Evolutionary conservation across 2,797 vertebrate species (phyloP), one percentile per base, ranked within the genome.

Genomic region (Ptychobarbus kaznakovi): DNA sequence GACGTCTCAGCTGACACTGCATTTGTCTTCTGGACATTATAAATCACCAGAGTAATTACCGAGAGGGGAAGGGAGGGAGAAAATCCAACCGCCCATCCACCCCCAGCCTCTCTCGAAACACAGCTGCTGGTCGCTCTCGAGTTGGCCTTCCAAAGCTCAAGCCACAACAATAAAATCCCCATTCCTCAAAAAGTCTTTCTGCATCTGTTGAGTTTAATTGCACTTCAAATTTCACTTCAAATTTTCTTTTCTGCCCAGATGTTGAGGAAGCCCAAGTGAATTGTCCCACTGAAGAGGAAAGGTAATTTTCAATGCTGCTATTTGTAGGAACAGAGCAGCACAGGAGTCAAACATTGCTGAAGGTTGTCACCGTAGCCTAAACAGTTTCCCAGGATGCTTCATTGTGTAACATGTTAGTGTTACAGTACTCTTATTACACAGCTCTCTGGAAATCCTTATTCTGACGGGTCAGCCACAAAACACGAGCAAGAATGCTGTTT

Each of bases 131-230:
- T 81, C 49, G 68, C 84, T 85, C 81, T 82, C 46, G 84, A 85
- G 77, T 78, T 87, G 82, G 81, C 53, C 79, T 69, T 81, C 74
- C 49, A 78, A 66, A 80, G 84, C 58, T 46, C 40, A 86, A 80
- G 85, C 77, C 76, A 86, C 86, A 88, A 87, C 87, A 88, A 85
- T 87, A 80, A 88, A 88, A 89, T 87, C 73, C 68, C 75, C 86
- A 80, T 87, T 88, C 84, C 84, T 87, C 56, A 51, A 80, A 87
- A 88, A 86, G 86, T 85, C 76, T 83, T 86, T 40, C 80, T 87
- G 87, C 90, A 90, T 90, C 90, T 90, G 90, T 89, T 90, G 78
- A 80, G 75, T 84, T 90, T 89, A 89, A 89, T 89, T 89, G 90
- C 87, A 68, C 86, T 78, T 80, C 78, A 38, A 25, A 65, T 82